A percentile compares a stretch with the other conserved stretches of the same genome.
These are phyloP conservation scores for Mechanitis messenoides DNA, from an alignment of 2,888 invertebrate species.

Conservation along the genomic window DNA sequence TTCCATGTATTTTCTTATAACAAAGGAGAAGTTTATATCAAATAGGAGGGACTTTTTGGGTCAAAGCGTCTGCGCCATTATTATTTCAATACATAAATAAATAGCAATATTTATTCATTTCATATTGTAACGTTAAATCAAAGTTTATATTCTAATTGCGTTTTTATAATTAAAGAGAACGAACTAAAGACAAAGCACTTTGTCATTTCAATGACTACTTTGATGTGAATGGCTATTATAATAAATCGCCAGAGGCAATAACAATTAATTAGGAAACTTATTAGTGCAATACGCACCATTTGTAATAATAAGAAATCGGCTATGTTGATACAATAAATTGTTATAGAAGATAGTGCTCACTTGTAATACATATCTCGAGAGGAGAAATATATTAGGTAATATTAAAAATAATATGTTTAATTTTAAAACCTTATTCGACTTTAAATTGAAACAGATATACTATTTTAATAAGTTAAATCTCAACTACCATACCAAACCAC, in stretches of 20 bases:
- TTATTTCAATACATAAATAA: slow-evolving; percentile 2
- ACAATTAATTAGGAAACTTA: slow-evolving; percentile 62
- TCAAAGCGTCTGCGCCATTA: slow-evolving; percentile 1
- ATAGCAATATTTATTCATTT: not conserved
- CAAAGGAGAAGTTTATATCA: slow-evolving; percentile 6
- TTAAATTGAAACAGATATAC: too few relatives aligned
- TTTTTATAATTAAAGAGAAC: too few relatives aligned
- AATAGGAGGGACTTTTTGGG: slow-evolving; percentile 2
- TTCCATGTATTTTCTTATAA: slow-evolving; percentile 6
- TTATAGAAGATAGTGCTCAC: not conserved
- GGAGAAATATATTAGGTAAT: not conserved
- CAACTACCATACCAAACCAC: too few relatives aligned
- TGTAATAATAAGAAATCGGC: slow-evolving; percentile 37
- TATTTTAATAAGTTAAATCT: too few relatives aligned
- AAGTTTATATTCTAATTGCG: too few relatives aligned
- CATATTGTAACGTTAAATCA: not conserved
- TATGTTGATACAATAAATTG: not conserved
- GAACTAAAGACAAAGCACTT: not conserved
- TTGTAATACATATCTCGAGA: not conserved
- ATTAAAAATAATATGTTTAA: too few relatives aligned
- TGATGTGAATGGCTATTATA: slow-evolving; percentile 26
- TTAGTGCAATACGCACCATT: slow-evolving; percentile 41
- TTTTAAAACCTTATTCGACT: too few relatives aligned
- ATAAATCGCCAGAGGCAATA: slow-evolving; percentile 43
- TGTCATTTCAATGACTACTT: slow-evolving; percentile 20